phyloP scores from a whole-genome alignment of 2,113 vertebrate genomes.

The Pipra filicauda region DNA sequence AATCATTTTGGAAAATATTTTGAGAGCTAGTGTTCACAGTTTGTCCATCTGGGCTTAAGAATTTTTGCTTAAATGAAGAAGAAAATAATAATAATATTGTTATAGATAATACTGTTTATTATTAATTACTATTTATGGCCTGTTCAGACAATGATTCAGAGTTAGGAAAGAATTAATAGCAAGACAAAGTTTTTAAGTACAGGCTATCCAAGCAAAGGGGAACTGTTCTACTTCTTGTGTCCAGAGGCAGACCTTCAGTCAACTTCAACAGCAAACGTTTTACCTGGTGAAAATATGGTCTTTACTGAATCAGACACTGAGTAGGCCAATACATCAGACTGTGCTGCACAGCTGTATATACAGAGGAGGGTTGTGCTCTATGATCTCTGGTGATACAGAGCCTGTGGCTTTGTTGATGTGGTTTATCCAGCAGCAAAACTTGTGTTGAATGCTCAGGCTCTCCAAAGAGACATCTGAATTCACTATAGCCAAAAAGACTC shows the following conservation, averaged over 20 bases:
- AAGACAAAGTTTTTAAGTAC: neutral
- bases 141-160: neutral
- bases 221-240: neutral
- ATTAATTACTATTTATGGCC: neutral
- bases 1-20: neutral
- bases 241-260: neutral
- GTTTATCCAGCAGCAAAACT: neutral
- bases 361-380: neutral
- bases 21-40: neutral
- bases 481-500: neutral
- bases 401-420: fast-evolving
- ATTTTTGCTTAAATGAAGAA: neutral
- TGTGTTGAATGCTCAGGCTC: neutral
- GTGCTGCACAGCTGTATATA: too few relatives aligned
- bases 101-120: neutral
- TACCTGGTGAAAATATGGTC: fast-evolving
- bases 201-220: neutral
- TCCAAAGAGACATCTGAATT: neutral
- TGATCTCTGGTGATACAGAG: fast-evolving
- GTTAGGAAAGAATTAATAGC: neutral
- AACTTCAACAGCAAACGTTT: neutral
- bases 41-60: neutral
- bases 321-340: fast-evolving
- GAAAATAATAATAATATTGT: neutral
- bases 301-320: neutral